Base-by-base conservation (phyloP, 2,888 invertebrate species). In the Fissipunctia ypsillon region DNA sequence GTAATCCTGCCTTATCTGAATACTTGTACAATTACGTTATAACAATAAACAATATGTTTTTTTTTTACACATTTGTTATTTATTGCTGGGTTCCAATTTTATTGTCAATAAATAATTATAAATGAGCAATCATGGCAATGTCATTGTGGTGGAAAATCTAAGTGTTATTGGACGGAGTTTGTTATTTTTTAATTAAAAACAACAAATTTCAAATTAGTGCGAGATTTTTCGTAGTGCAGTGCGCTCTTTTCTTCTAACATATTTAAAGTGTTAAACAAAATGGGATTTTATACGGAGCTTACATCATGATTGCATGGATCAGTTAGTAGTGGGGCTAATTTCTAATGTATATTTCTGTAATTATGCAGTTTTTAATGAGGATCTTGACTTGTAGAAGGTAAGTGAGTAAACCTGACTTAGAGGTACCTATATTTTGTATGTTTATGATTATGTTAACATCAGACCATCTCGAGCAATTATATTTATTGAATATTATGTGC, bases 1-100 rank as follows among this genome's bases (percentile, higher is more conserved):
- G 68, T 84, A 84, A 85, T 86, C 79, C 83, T 86, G 72, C 90
- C 88, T 86, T 90, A 88, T 91, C 80, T 78, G 89, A 81, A 82
- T 70, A 86, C 74, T 85, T 82, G 83, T 80, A 68, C 83, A 87
- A 83, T 88, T 84, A 85, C 81, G 82, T 77, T 86, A 85, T 78
- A 85, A 76, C 72, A 84, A 83, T 85, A 88, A 88, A 88, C 61
- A 84, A 86, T 82, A 68, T 73, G 67, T 80, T 84, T 87, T 87
- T 71, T n/a, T 83, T 38, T 38, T 80, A 43, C 61, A 70, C 22
- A 65, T 81, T 87, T 80, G 69, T 71, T 76, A 65, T 82, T 86
- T 83, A 67, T 83, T 73, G 69, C 73, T 69, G 70, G 54, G 64
- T 81, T 69, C 81, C 69, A 70, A 80, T 80, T 84, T 87, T 85